Base-by-base conservation (phyloP, 1,140 invertebrate genomes). In the Luehdorfia chinensis region DNA sequence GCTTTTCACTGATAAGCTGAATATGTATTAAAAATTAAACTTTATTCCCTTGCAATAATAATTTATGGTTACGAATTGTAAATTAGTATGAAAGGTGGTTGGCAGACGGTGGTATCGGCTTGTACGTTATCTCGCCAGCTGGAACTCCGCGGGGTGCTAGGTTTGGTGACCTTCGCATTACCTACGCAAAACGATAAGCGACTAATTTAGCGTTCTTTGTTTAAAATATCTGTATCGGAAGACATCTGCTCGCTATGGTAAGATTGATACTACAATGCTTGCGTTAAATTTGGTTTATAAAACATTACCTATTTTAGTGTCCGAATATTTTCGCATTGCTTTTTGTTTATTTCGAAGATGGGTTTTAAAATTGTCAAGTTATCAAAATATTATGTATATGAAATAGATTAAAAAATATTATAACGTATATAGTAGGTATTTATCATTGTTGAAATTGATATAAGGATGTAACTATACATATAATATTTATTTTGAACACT, bases 21-120 rank as follows among this genome's bases (percentile, higher is more conserved):
- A 37, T 43, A 11, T 4, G 36, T 12, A 27, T 28, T 43, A 16
- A 12, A 43, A 28, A 43, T 28, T 30, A 15, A 14, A 25, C 19
- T 39, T 39, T 39, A 41, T 43, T 28, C 14, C 13, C 4, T 30
- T 43, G 8, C 23, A 43, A 43, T 43, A 43, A 28, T 30, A 30
- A 30, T 43, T 28, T 43, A 18, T 30, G 11, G 39, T 43, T 39
- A 23, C 19, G 39, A 30, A 43, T 43, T 30, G 14, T 43, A 30
- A 43, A 41, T 16, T 27, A 43, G 39, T 16, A 28, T 16, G 23
- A 43, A 43, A 43, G 39, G 39, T 43, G 39, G 13, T 18, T 9
- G 9, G 11, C 9, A 9, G 27, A 4, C 6, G 9, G 34, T 12
- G 16, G 32, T 34, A n/a, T n/a, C n/a, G n/a, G n/a, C n/a, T 32